phyloP scores from a whole-genome alignment of 2,797 vertebrate genomes.

The Eleutherodactylus coqui region DNA sequence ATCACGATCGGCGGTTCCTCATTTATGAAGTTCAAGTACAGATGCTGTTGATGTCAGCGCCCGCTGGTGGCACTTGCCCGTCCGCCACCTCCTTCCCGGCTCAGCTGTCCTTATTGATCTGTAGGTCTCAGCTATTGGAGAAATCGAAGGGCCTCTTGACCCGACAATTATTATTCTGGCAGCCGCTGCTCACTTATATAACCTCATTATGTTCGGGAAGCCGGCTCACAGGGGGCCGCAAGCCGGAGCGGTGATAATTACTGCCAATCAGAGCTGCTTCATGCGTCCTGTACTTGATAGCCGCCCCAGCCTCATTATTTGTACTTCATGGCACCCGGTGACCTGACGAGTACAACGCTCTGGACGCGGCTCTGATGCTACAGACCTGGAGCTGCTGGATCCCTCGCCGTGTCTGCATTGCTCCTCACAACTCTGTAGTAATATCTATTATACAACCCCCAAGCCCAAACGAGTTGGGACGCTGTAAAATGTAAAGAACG shows the following conservation, averaged over 20 bases:
- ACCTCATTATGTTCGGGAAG: conserved; percentile 54
- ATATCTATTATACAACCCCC: too few species aligned
- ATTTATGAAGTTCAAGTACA: not conserved
- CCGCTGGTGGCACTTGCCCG: not conserved
- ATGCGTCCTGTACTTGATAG: not conserved
- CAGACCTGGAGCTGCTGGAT: too few species aligned
- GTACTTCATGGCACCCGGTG: not conserved
- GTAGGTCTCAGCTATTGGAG: conserved; percentile 17
- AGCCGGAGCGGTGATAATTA: conserved; percentile 32
- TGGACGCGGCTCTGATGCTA: not conserved
- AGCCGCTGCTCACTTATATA: conserved; percentile 33
- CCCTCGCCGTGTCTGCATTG: too few species aligned
- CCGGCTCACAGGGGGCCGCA: not conserved
- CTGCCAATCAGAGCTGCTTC: not conserved
- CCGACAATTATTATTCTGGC: conserved; percentile 48
- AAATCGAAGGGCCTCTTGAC: conserved; percentile 61
- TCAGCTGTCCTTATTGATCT: conserved; percentile 49
- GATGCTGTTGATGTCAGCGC: not conserved
- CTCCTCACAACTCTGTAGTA: too few species aligned
- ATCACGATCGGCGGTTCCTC: not conserved
- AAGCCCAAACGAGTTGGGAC: too few species aligned
- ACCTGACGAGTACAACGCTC: not conserved
- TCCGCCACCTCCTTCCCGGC: not conserved
- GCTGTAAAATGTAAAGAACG: too few species aligned
- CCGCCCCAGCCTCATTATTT: not conserved